These are phyloP conservation scores for Burhinus oedicnemus DNA, from an alignment of 2,113 vertebrate species.

Conservation along the genomic window DNA sequence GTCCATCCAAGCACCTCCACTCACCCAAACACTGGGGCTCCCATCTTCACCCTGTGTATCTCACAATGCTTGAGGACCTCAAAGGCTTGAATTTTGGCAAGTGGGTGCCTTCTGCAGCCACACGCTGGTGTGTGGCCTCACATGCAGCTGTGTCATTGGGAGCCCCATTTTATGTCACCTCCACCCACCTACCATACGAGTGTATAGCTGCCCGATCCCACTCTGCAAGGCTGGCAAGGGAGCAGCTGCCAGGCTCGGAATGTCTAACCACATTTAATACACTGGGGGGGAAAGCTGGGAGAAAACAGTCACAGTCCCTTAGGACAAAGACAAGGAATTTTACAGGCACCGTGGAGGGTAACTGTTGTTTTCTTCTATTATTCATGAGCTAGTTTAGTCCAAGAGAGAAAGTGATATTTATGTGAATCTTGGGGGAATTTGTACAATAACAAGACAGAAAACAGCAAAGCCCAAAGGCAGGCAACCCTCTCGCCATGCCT, in stretches of 20 bases:
- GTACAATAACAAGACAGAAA: neutral
- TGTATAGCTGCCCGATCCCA: neutral
- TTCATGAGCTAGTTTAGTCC: neutral
- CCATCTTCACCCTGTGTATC: neutral
- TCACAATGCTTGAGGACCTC: neutral
- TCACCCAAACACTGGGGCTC: neutral
- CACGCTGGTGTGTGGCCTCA: neutral
- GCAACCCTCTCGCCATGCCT: neutral
- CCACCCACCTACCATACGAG: neutral
- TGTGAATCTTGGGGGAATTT: neutral
- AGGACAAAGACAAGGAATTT: neutral
- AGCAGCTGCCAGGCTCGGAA: neutral
- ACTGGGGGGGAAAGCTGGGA: neutral
- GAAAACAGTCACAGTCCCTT: neutral
- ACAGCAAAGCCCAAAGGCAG: neutral
- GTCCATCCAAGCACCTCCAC: neutral
- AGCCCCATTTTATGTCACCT: neutral
- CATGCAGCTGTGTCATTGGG: neutral
- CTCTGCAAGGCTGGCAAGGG: neutral
- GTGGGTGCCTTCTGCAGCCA: neutral
- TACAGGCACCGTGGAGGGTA: neutral
- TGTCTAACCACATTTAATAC: neutral
- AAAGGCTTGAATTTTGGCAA: neutral
- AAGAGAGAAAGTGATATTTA: neutral
- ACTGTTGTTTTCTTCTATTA: slow-evolving; percentile 18